phyloP scores from a whole-genome alignment of 2,113 vertebrate species.

The Hylia prasina region DNA sequence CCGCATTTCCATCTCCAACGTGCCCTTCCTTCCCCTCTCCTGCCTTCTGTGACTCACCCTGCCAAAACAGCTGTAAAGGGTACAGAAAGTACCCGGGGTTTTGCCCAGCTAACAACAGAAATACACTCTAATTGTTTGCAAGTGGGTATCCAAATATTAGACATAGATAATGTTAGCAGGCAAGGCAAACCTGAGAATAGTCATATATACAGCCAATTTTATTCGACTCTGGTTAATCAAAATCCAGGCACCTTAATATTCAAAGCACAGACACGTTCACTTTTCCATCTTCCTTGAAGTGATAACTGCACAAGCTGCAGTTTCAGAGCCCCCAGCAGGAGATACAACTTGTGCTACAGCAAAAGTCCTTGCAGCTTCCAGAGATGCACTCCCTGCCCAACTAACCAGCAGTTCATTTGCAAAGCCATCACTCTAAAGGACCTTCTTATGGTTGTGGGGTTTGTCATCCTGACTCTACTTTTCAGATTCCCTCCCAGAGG shows the following conservation, averaged over 20 bases:
- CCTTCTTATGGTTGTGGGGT: background rate
- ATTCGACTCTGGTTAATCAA: accelerated
- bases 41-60: background rate
- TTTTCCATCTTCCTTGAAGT: background rate
- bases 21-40: background rate
- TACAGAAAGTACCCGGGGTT: background rate
- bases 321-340: background rate
- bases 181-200: background rate
- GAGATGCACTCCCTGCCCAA: background rate
- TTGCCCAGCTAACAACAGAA: background rate
- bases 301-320: background rate
- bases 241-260: background rate
- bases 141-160: background rate
- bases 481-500: background rate
- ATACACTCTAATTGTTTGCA: background rate
- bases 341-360: background rate
- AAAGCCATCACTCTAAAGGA: background rate
- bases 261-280: background rate
- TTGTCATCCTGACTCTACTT: background rate
- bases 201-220: background rate
- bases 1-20: accelerated
- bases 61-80: background rate
- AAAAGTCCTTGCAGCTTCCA: background rate
- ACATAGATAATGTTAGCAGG: background rate
- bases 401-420: background rate